Evolutionary conservation across 2,113 vertebrate genomes (phyloP).

Genomic region (Eolophus roseicapilla): DNA sequence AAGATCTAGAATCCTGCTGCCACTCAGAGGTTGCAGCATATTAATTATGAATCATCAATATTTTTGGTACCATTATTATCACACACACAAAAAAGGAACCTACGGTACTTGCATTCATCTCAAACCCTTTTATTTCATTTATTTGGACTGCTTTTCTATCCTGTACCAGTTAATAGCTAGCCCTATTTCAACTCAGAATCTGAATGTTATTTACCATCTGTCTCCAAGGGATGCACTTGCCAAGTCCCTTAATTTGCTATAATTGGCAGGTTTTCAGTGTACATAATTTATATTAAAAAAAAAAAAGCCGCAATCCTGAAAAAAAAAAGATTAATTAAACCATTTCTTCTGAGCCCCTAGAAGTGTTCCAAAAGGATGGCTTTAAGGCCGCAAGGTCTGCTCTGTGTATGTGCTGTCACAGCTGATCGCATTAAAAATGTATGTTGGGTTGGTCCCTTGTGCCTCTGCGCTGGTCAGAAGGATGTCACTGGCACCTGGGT

Average conservation of each 20-base stretch:
- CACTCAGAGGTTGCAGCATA: slow-evolving; percentile 24
- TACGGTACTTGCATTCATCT: slow-evolving; percentile 54
- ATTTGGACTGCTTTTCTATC: slow-evolving; percentile 74
- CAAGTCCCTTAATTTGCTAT: slow-evolving; percentile 83
- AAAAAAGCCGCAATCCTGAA: slow-evolving; percentile 68
- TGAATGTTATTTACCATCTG: slow-evolving; percentile 86
- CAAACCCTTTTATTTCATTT: slow-evolving; percentile 74
- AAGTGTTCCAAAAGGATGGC: slow-evolving; percentile 77
- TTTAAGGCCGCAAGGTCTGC: slow-evolving; percentile 76
- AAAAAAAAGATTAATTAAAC: slow-evolving; percentile 82
- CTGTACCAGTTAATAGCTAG: slow-evolving; percentile 75
- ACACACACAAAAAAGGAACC: slow-evolving; percentile 9
- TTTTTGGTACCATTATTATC: slow-evolving; percentile 58
- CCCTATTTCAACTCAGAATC: slow-evolving; percentile 79
- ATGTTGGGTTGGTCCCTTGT: slow-evolving; percentile 76
- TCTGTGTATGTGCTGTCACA: slow-evolving; percentile 75
- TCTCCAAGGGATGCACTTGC: slow-evolving; percentile 78
- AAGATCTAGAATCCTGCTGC: slow-evolving; percentile 37
- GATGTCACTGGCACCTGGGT: slow-evolving; percentile 79
- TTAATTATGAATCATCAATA: slow-evolving; percentile 65
- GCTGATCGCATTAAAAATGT: slow-evolving; percentile 84
- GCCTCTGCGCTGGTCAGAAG: slow-evolving; percentile 72
- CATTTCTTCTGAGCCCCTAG: slow-evolving; percentile 73
- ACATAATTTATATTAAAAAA: slow-evolving; percentile 79
- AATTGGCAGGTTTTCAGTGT: slow-evolving; percentile 84